Conservation (phyloP, 2,888 invertebrate species). For the Kuschelorhynchus macadamiae region DNA sequence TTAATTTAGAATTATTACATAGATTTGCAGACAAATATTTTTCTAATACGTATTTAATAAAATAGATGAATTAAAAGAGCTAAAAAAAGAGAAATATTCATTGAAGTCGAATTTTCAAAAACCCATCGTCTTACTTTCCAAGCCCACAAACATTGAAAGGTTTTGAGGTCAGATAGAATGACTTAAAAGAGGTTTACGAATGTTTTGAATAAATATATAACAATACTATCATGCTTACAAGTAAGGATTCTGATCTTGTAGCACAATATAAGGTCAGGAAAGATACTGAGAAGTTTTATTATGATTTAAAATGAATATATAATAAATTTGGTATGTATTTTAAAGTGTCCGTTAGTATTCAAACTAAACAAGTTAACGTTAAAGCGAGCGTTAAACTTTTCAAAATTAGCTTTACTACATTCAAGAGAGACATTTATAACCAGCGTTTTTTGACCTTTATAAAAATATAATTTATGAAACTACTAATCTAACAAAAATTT, state of each 20-base stretch:
- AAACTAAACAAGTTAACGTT: too few relatives aligned
- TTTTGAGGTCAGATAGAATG: background rate
- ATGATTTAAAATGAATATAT: background rate
- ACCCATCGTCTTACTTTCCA: background rate
- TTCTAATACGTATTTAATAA: too few relatives aligned
- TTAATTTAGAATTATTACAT: too few relatives aligned
- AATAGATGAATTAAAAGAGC: background rate
- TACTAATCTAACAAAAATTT: background rate
- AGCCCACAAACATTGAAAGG: background rate
- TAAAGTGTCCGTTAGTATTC: too few relatives aligned
- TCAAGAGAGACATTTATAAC: slow-evolving; percentile 5
- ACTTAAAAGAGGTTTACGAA: slow-evolving; percentile 1
- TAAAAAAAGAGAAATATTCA: background rate
- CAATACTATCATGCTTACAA: too few relatives aligned
- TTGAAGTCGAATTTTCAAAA: background rate
- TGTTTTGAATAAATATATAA: too few relatives aligned
- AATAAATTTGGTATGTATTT: background rate
- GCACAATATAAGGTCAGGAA: background rate
- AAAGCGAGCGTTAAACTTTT: background rate
- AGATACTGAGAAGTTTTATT: background rate
- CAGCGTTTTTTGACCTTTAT: slow-evolving; percentile 6
- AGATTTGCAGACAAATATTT: too few relatives aligned
- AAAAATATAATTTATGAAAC: slow-evolving; percentile 5
- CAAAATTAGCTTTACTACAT: background rate
- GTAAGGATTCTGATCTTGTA: background rate